These are phyloP conservation scores for Meliscaeva auricollis DNA, from an alignment of 2,888 invertebrate genomes.

Conservation along the genomic window DNA sequence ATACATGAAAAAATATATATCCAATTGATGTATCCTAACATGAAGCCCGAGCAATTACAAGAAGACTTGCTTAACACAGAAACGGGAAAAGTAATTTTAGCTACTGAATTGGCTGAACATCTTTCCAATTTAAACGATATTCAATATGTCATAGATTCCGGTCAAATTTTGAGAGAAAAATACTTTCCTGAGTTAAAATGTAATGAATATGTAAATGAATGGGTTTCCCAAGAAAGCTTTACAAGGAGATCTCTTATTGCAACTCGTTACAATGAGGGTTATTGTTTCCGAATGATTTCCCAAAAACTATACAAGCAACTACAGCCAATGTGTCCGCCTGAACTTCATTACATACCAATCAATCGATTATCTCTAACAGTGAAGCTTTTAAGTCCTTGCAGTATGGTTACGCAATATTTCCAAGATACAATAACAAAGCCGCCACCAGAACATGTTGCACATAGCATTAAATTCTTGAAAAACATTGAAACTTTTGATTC, in stretches of 20 bases:
- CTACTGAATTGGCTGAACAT: slow-evolving; percentile 97
- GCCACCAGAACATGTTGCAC: slow-evolving; percentile 89
- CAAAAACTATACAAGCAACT: slow-evolving; percentile 85
- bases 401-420: slow-evolving; percentile 92
- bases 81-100: slow-evolving; percentile 90
- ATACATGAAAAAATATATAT: slow-evolving; percentile 75
- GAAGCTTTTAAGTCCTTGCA: slow-evolving; percentile 90
- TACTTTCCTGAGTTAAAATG: slow-evolving; percentile 69
- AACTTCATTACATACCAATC: slow-evolving; percentile 92
- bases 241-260: slow-evolving; percentile 87
- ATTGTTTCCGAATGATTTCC: slow-evolving; percentile 92
- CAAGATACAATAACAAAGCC: slow-evolving; percentile 93
- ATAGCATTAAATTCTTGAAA: slow-evolving; percentile 88
- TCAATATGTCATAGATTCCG: slow-evolving; percentile 94
- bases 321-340: slow-evolving; percentile 89
- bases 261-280: slow-evolving; percentile 84
- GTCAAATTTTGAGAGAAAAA: slow-evolving; percentile 80
- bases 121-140: slow-evolving; percentile 96
- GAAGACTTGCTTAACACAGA: slow-evolving; percentile 88
- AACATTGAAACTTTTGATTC: slow-evolving; percentile 94
- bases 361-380: slow-evolving; percentile 93
- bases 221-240: slow-evolving; percentile 88
- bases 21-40: slow-evolving; percentile 90
- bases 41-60: slow-evolving; percentile 93
- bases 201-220: slow-evolving; percentile 84